Percentiles rank a stretch among this genome's conserved stretches.
These are phyloP conservation scores for Metridium senile DNA, from an alignment of 92 coral and sea anemone species.

Conservation along the genomic window DNA sequence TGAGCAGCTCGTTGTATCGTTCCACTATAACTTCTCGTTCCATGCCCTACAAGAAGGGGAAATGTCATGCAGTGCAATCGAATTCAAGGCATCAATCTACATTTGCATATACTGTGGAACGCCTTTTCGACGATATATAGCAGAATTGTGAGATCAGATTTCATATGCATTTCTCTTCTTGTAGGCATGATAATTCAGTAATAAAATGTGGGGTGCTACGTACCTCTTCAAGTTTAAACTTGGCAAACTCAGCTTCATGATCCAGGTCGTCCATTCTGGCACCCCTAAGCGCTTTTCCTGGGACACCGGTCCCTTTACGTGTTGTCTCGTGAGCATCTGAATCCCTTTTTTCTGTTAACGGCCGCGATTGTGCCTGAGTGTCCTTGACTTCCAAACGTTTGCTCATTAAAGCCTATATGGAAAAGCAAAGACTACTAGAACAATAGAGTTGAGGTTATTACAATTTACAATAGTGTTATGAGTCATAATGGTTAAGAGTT, in stretches of 20 bases:
- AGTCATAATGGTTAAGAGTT: too few relatives aligned
- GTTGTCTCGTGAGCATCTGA: conserved; percentile 59
- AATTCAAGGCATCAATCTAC: too few relatives aligned
- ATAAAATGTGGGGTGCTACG: neutral
- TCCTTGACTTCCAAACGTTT: conserved; percentile 87
- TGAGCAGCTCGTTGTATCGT: conserved; percentile 63
- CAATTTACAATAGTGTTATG: too few relatives aligned
- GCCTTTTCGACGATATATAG: too few relatives aligned
- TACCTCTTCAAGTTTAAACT: conserved; percentile 72
- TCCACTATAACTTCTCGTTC: conserved; percentile 70
- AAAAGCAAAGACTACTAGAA: too few relatives aligned
- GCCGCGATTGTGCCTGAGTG: conserved; percentile 36
- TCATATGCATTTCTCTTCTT: too few relatives aligned
- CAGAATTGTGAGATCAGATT: too few relatives aligned
- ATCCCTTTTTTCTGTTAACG: conserved; percentile 40
- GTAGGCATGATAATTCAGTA: neutral
- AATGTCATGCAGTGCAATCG: too few relatives aligned
- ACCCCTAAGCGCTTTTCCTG: conserved; percentile 62
- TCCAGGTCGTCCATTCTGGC: conserved; percentile 61
- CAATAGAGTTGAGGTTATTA: too few relatives aligned
- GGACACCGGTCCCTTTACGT: conserved; percentile 9
- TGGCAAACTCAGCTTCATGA: conserved; percentile 59
- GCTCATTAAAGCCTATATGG: conserved; percentile 77
- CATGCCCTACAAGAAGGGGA: conserved; percentile 30
- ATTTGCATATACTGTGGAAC: too few relatives aligned